These are phyloP conservation scores for Ericerus pela DNA, from an alignment of 1,140 invertebrate genomes.

Conservation along the genomic window DNA sequence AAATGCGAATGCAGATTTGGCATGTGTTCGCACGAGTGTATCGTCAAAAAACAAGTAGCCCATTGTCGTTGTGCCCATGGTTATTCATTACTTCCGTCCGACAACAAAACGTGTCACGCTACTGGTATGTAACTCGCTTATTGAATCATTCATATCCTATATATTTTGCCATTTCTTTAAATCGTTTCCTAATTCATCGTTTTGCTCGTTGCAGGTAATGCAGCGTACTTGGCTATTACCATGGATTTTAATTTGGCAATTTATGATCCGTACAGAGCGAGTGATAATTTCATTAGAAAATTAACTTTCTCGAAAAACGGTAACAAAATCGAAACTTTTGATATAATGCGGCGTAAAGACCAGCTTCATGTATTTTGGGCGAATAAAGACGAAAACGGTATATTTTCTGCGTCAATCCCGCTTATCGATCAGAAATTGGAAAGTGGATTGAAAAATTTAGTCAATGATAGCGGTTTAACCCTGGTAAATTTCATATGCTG, in stretches of 20 bases:
- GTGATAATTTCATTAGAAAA: conserved; percentile 14
- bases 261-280: conserved; percentile 16
- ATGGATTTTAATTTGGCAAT: conserved; percentile 15
- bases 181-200: background rate
- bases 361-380: conserved; percentile 14
- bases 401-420: background rate
- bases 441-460: background rate
- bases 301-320: conserved; percentile 9
- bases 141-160: background rate
- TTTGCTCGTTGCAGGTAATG: conserved; percentile 4
- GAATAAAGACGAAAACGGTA: background rate
- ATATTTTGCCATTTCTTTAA: background rate
- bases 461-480: background rate
- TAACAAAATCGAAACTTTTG: conserved; percentile 17
- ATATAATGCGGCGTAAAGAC: conserved; percentile 12
- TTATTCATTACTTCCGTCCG: background rate
- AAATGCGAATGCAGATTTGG: conserved; percentile 46
- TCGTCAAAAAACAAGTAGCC: conserved; percentile 38
- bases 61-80: conserved; percentile 18
- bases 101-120: conserved; percentile 20
- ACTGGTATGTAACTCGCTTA: conserved; percentile 9
- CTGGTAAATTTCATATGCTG: background rate
- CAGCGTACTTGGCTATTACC: conserved; percentile 16
- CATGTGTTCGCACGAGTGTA: conserved; percentile 57
- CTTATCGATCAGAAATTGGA: background rate